Evolutionary conservation across 2,888 invertebrate species (phyloP).

Genomic region (Sarcophaga subvicina): DNA sequence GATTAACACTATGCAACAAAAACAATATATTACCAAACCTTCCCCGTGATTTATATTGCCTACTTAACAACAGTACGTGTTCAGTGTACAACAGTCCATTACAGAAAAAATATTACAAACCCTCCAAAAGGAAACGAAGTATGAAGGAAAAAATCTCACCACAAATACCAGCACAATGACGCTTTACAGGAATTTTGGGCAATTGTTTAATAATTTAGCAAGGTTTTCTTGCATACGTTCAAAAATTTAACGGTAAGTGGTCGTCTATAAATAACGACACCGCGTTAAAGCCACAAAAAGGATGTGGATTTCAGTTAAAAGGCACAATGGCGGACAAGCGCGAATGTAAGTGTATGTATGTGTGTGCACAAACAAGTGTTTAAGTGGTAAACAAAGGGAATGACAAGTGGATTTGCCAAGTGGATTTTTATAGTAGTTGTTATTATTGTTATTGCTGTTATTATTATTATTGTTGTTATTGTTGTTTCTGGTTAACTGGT

Average conservation of each 20-base stretch:
- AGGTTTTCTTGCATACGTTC: slow-evolving; percentile 8
- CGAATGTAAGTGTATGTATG: background rate
- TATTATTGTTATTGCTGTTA: background rate
- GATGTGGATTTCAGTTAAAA: background rate
- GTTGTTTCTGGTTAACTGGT: background rate
- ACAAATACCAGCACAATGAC: slow-evolving; percentile 9
- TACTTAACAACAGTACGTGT: background rate
- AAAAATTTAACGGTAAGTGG: background rate
- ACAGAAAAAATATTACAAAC: background rate
- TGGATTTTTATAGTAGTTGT: slow-evolving; percentile 20
- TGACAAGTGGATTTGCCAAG: slow-evolving; percentile 29
- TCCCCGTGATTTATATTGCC: too few species aligned
- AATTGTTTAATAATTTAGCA: slow-evolving; percentile 20
- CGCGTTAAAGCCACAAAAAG: too few species aligned
- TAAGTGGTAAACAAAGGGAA: slow-evolving; percentile 20
- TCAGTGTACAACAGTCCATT: background rate
- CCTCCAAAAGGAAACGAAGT: background rate
- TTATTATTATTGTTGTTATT: background rate
- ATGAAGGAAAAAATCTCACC: background rate
- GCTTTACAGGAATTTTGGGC: slow-evolving; percentile 26
- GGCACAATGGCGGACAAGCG: background rate
- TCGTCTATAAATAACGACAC: slow-evolving; percentile 16
- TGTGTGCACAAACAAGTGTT: background rate
- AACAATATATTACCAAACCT: too few species aligned
- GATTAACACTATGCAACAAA: too few species aligned